Percentiles rank a stretch among this genome's conserved stretches.
phyloP scores from a whole-genome alignment of 1,140 invertebrate species.

The Oedothorax gibbosus region DNA sequence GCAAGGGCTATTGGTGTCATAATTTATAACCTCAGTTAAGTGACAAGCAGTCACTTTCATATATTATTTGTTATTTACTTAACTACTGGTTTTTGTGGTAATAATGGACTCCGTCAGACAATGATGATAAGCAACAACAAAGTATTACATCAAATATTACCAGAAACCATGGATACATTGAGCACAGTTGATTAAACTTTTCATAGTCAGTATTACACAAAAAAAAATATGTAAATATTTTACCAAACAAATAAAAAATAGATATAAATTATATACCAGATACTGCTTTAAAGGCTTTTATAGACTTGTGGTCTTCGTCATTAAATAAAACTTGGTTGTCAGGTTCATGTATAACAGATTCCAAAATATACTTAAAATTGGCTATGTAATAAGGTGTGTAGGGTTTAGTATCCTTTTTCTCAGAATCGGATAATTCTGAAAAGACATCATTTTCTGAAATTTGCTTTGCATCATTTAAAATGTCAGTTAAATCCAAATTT shows the following conservation, averaged over 20 bases:
- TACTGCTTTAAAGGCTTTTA: slow-evolving; percentile 67
- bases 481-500: not conserved
- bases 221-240: no score
- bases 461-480: slow-evolving; percentile 10
- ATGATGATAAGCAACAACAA: not conserved
- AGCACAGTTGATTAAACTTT: not conserved
- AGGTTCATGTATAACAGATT: slow-evolving; percentile 67
- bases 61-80: not conserved
- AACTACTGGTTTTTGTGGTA: not conserved
- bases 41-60: not conserved
- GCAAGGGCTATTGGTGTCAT: no score
- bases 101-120: not conserved
- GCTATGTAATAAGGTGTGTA: slow-evolving; percentile 67
- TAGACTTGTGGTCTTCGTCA: slow-evolving; percentile 67
- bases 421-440: slow-evolving; percentile 38
- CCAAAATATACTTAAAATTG: slow-evolving; percentile 69
- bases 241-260: not conserved
- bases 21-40: no score
- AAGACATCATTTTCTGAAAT: slow-evolving; percentile 7
- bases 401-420: slow-evolving; percentile 4
- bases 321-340: slow-evolving; percentile 68
- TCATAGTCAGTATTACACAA: not conserved
- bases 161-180: not conserved
- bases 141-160: not conserved
- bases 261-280: slow-evolving; percentile 64